Evolutionary conservation across 2,113 vertebrate genomes (phyloP).

Genomic region (Megaceryle torquata): DNA sequence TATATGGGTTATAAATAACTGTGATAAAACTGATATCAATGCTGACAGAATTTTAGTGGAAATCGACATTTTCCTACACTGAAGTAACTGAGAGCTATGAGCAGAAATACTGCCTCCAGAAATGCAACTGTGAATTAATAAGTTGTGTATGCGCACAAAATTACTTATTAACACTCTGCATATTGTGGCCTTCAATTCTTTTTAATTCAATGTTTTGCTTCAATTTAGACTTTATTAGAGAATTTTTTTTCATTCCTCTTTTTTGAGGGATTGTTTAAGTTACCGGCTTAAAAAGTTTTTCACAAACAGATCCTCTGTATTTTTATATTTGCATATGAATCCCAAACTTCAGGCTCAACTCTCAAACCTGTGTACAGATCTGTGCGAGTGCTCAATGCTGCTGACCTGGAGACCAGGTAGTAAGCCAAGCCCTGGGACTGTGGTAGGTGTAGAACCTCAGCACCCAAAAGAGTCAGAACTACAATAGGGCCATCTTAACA

Average conservation of each 20-base stretch:
- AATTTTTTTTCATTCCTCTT: neutral
- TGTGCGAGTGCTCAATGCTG: neutral
- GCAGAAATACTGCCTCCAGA: conserved; percentile 18
- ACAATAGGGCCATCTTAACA: neutral
- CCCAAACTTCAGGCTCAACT: neutral
- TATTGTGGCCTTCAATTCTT: neutral
- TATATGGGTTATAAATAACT: conserved; percentile 52
- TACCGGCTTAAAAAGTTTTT: neutral
- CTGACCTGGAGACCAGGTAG: neutral
- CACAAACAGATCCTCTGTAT: rapidly evolving
- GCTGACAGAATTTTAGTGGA: conserved; percentile 49
- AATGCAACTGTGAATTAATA: conserved; percentile 16
- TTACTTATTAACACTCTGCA: neutral
- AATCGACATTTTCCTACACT: conserved; percentile 40
- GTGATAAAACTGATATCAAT: conserved; percentile 47
- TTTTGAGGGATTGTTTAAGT: neutral
- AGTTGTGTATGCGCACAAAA: neutral
- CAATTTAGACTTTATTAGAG: neutral
- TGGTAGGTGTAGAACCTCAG: neutral
- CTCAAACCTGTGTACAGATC: neutral
- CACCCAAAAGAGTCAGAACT: neutral
- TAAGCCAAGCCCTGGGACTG: neutral
- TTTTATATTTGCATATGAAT: neutral
- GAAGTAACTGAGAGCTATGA: conserved; percentile 31
- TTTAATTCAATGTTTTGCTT: neutral